Evolutionary conservation across 2,797 vertebrate genomes (phyloP).

Genomic region (Spheniscus humboldti): DNA sequence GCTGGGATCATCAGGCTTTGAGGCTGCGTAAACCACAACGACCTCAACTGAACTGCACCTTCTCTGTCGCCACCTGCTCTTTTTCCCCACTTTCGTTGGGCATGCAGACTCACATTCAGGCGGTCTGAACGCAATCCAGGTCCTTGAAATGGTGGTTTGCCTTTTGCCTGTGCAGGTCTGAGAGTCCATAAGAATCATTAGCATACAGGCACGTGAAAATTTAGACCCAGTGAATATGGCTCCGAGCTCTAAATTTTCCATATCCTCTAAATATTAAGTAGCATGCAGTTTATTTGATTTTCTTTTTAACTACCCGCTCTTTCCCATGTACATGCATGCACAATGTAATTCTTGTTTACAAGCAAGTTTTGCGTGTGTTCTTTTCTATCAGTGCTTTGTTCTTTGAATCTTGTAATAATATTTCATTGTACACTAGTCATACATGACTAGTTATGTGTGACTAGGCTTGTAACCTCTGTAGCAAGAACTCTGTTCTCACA

Average conservation of each 20-base stretch:
- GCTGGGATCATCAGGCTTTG: not conserved
- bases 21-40: not conserved
- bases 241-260: not conserved
- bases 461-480: not conserved
- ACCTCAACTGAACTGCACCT: conserved; percentile 4
- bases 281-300: not conserved
- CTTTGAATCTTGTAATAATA: not conserved
- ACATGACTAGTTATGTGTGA: not conserved
- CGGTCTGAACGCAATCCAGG: not conserved
- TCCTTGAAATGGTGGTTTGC: not conserved
- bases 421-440: not conserved
- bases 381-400: not conserved
- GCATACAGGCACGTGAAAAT: not conserved
- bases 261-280: not conserved
- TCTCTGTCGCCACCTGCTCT: not conserved
- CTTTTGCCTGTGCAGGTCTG: not conserved
- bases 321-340: not conserved
- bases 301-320: not conserved
- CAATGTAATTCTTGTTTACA: not conserved
- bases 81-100: not conserved
- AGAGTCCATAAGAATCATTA: not conserved
- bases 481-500: not conserved
- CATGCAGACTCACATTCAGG: not conserved
- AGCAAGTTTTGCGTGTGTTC: rapidly evolving
- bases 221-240: not conserved